Percentiles rank a stretch among this genome's conserved stretches.
Conservation (phyloP, 2,797 vertebrate species). For the Mycteria americana region DNA sequence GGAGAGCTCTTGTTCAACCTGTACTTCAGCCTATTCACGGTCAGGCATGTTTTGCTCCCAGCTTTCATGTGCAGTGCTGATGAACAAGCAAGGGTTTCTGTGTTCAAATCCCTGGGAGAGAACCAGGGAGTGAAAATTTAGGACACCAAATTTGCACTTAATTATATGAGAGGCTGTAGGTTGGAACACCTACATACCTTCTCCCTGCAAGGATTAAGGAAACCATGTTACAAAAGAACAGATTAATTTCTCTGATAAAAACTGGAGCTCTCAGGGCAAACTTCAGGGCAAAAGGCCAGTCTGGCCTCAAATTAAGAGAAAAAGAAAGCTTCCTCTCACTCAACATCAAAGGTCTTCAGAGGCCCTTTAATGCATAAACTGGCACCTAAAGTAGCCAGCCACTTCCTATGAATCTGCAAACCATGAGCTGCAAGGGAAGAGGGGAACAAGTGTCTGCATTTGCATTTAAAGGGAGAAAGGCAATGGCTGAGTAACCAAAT, state of each 20-base stretch:
- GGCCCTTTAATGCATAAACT: neutral
- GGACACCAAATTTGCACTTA: slow-evolving; percentile 42
- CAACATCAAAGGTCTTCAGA: slow-evolving; percentile 23
- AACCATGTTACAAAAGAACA: neutral
- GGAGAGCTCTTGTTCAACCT: slow-evolving; percentile 27
- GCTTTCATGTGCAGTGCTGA: neutral
- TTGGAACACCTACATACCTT: slow-evolving; percentile 27
- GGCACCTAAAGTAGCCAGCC: neutral
- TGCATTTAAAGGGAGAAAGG: neutral
- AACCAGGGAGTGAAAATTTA: slow-evolving; percentile 17
- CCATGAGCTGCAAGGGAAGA: neutral
- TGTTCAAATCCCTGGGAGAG: neutral
- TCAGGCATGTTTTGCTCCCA: neutral
- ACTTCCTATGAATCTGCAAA: neutral
- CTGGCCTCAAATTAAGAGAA: neutral
- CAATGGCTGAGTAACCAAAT: neutral
- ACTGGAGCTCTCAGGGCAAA: neutral
- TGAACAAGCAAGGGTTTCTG: neutral
- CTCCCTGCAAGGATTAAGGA: neutral
- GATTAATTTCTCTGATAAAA: slow-evolving; percentile 45
- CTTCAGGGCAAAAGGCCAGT: neutral
- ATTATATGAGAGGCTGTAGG: slow-evolving; percentile 43
- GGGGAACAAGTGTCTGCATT: neutral
- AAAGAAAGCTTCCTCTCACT: neutral
- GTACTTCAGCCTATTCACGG: neutral